Evolutionary conservation across 2,888 invertebrate species (phyloP).

Genomic region (Phengaris arion): DNA sequence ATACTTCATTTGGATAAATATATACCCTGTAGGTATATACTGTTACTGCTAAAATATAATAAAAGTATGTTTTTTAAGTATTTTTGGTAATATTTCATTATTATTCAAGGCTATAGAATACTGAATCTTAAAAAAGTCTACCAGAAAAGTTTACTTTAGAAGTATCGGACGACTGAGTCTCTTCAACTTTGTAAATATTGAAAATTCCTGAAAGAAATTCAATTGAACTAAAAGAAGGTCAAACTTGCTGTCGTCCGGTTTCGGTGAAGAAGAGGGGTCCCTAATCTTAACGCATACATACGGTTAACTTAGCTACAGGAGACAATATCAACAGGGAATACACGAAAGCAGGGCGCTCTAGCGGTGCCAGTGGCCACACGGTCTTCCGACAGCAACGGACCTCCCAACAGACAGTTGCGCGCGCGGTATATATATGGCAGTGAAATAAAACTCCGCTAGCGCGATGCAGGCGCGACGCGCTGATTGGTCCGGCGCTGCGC

Average conservation of each 20-base stretch:
- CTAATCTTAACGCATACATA: conserved; percentile 80
- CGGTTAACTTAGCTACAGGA: conserved; percentile 73
- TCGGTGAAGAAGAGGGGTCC: conserved; percentile 74
- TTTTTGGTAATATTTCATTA: too few species aligned
- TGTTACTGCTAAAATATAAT: too few species aligned
- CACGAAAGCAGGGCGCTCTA: conserved; percentile 76
- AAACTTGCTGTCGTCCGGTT: conserved; percentile 72
- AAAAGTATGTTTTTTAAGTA: too few species aligned
- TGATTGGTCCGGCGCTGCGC: conserved; percentile 51
- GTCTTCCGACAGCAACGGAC: conserved; percentile 76
- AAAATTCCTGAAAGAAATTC: too few species aligned
- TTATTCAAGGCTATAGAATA: too few species aligned
- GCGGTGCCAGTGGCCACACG: conserved; percentile 74
- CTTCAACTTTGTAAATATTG: too few species aligned
- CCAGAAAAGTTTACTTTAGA: too few species aligned
- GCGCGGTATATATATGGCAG: conserved; percentile 47
- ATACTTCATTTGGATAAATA: too few species aligned
- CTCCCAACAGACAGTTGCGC: conserved; percentile 49
- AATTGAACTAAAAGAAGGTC: conserved; percentile 67
- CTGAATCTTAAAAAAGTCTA: too few species aligned
- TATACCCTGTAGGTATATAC: too few species aligned
- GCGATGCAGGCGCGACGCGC: conserved; percentile 53
- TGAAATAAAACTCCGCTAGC: conserved; percentile 52
- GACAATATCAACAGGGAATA: conserved; percentile 77
- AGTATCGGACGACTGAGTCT: too few species aligned